A percentile compares a stretch with the other conserved stretches of the same genome.
phyloP scores from a whole-genome alignment of 2,113 vertebrate genomes.

The Thalassarche chlororhynchos region DNA sequence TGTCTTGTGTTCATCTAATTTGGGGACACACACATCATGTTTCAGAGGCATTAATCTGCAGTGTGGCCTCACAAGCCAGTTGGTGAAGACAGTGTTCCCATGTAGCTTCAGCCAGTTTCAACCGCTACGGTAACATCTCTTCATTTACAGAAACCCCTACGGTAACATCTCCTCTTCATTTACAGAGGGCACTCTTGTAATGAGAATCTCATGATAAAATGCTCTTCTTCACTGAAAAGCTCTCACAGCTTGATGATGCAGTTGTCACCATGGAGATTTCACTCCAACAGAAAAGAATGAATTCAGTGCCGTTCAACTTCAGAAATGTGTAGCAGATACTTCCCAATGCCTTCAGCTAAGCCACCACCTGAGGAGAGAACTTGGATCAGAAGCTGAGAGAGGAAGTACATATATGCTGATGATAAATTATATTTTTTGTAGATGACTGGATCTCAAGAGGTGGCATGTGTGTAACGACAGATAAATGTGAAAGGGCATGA shows the following conservation, averaged over 20 bases:
- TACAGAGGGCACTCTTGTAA: constrained; percentile 75
- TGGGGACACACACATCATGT: background rate
- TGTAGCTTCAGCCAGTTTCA: background rate
- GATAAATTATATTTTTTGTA: constrained; percentile 7
- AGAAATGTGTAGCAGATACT: constrained; percentile 61
- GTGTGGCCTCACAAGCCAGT: background rate
- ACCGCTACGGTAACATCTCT: background rate
- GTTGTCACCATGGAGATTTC: constrained; percentile 78
- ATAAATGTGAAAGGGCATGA: constrained; percentile 41
- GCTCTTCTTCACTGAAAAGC: constrained; percentile 14
- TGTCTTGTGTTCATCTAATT: background rate
- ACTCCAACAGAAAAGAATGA: constrained; percentile 35
- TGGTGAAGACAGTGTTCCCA: background rate
- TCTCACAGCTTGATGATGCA: constrained; percentile 47
- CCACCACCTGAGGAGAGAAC: constrained; percentile 19
- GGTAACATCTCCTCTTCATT: background rate
- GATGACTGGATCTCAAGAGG: background rate
- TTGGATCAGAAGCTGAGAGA: constrained; percentile 42
- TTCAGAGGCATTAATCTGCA: background rate
- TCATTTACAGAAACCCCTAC: background rate
- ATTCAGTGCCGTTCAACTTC: background rate
- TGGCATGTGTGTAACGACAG: background rate
- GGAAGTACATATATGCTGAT: constrained; percentile 59
- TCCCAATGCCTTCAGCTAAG: constrained; percentile 60
- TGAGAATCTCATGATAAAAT: constrained; percentile 48